These are phyloP conservation scores for Eupithecia centaureata DNA, from an alignment of 2,888 invertebrate species.

Conservation along the genomic window DNA sequence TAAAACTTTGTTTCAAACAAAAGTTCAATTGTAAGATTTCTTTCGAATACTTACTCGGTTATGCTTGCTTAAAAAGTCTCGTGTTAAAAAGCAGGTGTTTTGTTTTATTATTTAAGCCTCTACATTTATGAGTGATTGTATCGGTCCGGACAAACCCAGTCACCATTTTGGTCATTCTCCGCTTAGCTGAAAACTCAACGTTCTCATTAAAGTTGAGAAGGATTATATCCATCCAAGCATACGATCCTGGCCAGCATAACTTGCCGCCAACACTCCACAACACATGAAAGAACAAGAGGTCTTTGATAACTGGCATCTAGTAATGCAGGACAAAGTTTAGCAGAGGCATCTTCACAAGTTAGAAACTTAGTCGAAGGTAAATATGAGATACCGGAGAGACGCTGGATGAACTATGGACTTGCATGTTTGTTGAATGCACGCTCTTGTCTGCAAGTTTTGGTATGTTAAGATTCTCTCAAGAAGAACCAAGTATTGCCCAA, in stretches of 20 bases:
- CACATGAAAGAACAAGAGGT: neutral
- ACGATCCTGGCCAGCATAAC: slow-evolving; percentile 10
- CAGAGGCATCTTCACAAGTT: slow-evolving; percentile 11
- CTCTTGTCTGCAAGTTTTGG: neutral
- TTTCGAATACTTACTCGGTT: neutral
- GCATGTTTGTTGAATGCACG: slow-evolving; percentile 1
- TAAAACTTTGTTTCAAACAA: too few species aligned
- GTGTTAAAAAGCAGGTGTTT: too few species aligned
- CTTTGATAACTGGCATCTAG: slow-evolving; percentile 18
- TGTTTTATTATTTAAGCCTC: neutral
- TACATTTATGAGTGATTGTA: neutral
- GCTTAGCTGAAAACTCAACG: neutral
- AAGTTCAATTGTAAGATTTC: too few species aligned
- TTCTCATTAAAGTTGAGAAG: neutral
- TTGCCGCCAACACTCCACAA: slow-evolving; percentile 3
- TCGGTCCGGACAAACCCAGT: neutral
- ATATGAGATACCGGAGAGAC: neutral
- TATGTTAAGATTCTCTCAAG: neutral
- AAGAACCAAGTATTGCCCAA: neutral
- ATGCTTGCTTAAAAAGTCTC: neutral
- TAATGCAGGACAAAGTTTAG: slow-evolving; percentile 18
- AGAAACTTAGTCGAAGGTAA: slow-evolving; percentile 13
- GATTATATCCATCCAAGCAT: slow-evolving; percentile 9
- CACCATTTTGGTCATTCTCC: neutral
- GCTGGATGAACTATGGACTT: neutral